Percentiles rank a stretch among this genome's conserved stretches.
These are phyloP conservation scores for Sinocyclocheilus anophthalmus DNA, from an alignment of 2,113 vertebrate genomes.

Conservation along the genomic window DNA sequence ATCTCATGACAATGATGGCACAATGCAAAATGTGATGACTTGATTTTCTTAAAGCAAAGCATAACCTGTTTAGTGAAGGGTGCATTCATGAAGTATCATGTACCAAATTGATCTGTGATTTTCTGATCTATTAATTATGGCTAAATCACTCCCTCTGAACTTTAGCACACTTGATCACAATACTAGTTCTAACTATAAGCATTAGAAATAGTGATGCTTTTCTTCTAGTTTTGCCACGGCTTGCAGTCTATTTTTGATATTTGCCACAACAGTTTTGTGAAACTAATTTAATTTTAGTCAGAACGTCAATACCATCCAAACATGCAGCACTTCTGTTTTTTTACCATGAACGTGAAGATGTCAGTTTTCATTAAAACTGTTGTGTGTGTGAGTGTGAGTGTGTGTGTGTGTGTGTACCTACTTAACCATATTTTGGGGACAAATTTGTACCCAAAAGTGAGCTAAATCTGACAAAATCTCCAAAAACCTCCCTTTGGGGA, in stretches of 20 bases:
- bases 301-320: not conserved
- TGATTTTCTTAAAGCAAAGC: not conserved
- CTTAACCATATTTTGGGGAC: too few species aligned
- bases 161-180: not conserved
- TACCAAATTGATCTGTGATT: not conserved
- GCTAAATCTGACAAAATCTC: too few species aligned
- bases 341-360: conserved; percentile 29
- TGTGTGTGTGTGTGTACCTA: not conserved
- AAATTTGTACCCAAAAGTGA: too few species aligned
- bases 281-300: conserved; percentile 17
- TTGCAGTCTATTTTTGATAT: not conserved
- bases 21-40: not conserved
- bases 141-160: not conserved
- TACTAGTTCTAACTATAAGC: not conserved
- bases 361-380: conserved; percentile 33
- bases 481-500: too few species aligned
- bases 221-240: not conserved
- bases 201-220: not conserved
- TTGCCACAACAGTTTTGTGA: not conserved
- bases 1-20: not conserved
- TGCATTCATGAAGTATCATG: too few species aligned
- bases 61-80: not conserved
- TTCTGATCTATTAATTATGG: not conserved
- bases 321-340: conserved; percentile 26
- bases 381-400: not conserved